Evolutionary conservation across 2,888 invertebrate genomes (phyloP).

Genomic region (Xanthia icteritia): DNA sequence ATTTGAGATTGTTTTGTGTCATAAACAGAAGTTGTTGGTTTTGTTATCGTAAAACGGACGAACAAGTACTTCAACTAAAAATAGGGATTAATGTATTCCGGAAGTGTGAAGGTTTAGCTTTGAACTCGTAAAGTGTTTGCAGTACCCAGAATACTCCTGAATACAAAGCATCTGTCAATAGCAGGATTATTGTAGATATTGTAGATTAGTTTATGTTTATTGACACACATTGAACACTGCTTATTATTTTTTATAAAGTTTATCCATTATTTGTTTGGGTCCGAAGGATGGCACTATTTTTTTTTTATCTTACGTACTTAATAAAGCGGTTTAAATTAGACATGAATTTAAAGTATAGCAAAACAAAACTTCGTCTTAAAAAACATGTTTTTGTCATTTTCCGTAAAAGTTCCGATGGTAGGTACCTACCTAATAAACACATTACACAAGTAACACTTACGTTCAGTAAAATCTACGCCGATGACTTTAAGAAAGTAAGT

Average conservation of each 20-base stretch:
- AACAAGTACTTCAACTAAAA: slow-evolving; percentile 52
- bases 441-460: neutral
- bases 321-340: neutral
- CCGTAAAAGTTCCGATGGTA: neutral
- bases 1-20: slow-evolving; percentile 44
- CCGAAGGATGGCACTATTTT: neutral
- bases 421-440: neutral
- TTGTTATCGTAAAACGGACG: slow-evolving; percentile 39
- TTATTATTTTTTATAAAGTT: neutral
- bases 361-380: neutral
- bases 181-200: slow-evolving; percentile 11
- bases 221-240: too few relatives aligned
- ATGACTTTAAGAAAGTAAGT: neutral
- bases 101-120: slow-evolving; percentile 54
- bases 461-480: neutral
- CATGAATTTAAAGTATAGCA: neutral
- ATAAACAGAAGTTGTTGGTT: slow-evolving; percentile 52
- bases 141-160: slow-evolving; percentile 26
- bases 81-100: slow-evolving; percentile 62
- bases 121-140: slow-evolving; percentile 49
- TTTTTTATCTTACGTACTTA: neutral
- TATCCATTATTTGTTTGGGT: slow-evolving; percentile 6
- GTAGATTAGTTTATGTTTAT: slow-evolving; percentile 8
- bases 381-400: neutral
- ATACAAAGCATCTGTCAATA: slow-evolving; percentile 54